Conservation (phyloP, 2,113 vertebrate genomes). For the Drymodes brunneopygia region DNA sequence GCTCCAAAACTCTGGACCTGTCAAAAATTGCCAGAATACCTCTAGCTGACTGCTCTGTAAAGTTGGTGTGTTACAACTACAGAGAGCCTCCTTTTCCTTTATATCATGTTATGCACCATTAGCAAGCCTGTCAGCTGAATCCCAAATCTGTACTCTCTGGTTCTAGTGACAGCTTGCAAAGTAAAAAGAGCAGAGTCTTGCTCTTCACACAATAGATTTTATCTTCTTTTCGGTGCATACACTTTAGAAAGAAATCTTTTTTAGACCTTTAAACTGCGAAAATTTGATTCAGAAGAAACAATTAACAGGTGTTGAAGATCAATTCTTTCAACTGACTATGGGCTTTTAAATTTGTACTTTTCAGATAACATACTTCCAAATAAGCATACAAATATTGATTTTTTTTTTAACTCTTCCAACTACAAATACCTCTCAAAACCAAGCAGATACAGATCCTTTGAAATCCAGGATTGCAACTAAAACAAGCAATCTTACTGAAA, state of each 20-base stretch:
- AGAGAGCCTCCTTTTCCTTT: background rate
- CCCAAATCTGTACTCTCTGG: background rate
- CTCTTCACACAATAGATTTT: background rate
- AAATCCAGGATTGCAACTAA: background rate
- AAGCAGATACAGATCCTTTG: background rate
- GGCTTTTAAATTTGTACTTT: background rate
- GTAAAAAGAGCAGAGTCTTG: background rate
- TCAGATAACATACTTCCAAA: background rate
- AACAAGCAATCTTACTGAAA: background rate
- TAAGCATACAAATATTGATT: background rate
- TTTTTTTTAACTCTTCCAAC: background rate
- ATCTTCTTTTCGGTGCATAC: background rate
- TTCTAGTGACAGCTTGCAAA: background rate
- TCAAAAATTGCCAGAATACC: background rate
- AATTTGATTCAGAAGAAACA: background rate
- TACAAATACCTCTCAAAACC: background rate
- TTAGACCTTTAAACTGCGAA: background rate
- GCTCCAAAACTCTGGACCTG: background rate
- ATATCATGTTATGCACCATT: slow-evolving; percentile 19
- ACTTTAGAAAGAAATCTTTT: background rate
- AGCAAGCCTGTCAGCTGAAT: slow-evolving; percentile 21
- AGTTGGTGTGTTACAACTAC: background rate
- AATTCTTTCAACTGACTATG: background rate
- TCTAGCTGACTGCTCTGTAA: background rate
- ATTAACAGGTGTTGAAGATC: background rate